phyloP scores from a whole-genome alignment of 2,888 invertebrate species.

The Tetropium fuscum region DNA sequence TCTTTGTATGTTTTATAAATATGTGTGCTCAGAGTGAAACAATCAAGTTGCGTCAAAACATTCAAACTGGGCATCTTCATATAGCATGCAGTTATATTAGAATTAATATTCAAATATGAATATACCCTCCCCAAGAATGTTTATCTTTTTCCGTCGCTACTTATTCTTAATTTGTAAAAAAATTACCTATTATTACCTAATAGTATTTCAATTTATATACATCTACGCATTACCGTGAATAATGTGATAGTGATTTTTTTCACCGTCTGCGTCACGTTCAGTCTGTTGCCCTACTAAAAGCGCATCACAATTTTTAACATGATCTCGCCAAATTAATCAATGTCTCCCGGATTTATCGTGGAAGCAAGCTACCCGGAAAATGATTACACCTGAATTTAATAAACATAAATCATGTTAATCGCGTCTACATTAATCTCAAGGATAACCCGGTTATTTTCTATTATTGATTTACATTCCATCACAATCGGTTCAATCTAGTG shows the following conservation, averaged over 20 bases:
- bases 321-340: slow-evolving; percentile 20
- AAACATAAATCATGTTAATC: slow-evolving; percentile 29
- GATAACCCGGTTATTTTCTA: slow-evolving; percentile 12
- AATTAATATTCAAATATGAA: no score
- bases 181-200: no score
- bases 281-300: slow-evolving; percentile 16
- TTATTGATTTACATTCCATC: slow-evolving; percentile 28
- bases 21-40: no score
- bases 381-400: slow-evolving; percentile 24
- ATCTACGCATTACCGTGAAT: not conserved
- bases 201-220: no score
- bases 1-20: no score
- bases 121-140: no score
- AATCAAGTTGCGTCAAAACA: no score
- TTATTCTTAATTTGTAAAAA: no score
- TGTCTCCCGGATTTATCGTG: slow-evolving; percentile 19
- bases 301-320: slow-evolving; percentile 19
- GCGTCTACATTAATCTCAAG: slow-evolving; percentile 22
- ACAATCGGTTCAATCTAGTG: slow-evolving; percentile 22
- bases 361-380: slow-evolving; percentile 20
- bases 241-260: slow-evolving; percentile 9
- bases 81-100: no score
- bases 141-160: no score
- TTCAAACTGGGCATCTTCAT: no score
- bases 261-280: slow-evolving; percentile 7